Base-by-base conservation (phyloP, 2,797 vertebrate species). In the Cryptoprocta ferox region DNA sequence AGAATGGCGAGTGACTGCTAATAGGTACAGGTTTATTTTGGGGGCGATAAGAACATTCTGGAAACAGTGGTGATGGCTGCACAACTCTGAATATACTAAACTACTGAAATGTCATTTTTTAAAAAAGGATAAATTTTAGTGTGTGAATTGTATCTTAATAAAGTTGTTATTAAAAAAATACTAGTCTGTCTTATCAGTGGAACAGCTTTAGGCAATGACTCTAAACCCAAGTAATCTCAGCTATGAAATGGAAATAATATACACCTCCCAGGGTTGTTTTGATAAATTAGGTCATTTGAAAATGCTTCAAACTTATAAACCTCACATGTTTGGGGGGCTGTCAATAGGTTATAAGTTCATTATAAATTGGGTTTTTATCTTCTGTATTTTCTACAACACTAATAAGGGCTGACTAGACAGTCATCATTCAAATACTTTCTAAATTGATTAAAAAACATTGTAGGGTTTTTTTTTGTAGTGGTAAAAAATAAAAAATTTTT, bases 271-370 rank as follows among this genome's bases (percentile, higher is more conserved):
- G 86, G 21, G 26, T 32, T 16, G 9, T 96, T 94, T 82, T 96
- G 70, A 84, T 82, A 96, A 93, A n/a, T 53, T 68, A 86, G 32
- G 45, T 91, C 18, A 24, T 86, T 93, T 93, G 56, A 70, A 85
- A 82, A 75, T 48, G 15, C 16, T 94, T 91, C 59, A 79, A 8
- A 89, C 78, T 32, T 91, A 3, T 93, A 86, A 94, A 79, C 32
- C 37, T 80, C 35, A 78, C 3, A 1, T 86, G 59, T 21, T 91
- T 80, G 16, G 12, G 70, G 32, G 35, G 19, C 35, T 79, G 30
- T 66, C 11, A 48, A 0, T 35, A 16, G 32, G 28, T 92, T 92
- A 21, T 94, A 70, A 59, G 42, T 26, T 84, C 50, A 70, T 92
- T 96, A 90, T 76, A 81, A 80, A 85, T 12, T 71, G 63, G 6